A percentile compares a stretch with the other conserved stretches of the same genome.
phyloP scores from a whole-genome alignment of 2,797 vertebrate genomes.

The Phalanger gymnotis region DNA sequence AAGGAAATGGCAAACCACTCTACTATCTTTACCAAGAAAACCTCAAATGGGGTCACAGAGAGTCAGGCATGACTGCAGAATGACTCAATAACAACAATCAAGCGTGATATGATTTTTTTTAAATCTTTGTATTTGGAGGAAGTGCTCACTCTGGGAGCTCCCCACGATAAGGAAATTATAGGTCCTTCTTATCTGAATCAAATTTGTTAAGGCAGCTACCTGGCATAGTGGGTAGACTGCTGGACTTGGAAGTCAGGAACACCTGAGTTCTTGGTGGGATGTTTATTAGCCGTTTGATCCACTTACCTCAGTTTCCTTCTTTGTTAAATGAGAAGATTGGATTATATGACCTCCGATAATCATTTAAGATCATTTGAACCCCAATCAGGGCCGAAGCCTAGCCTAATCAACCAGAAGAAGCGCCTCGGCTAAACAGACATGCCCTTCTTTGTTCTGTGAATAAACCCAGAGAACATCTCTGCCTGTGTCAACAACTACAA shows the following conservation, averaged over 20 bases:
- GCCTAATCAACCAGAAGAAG: too few species aligned
- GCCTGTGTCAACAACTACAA: too few species aligned
- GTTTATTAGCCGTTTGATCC: too few species aligned
- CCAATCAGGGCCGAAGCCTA: too few species aligned
- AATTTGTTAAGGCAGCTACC: not conserved
- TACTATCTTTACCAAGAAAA: not conserved
- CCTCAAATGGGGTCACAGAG: not conserved
- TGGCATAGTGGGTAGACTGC: not conserved
- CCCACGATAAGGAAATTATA: not conserved
- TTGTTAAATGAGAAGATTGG: too few species aligned
- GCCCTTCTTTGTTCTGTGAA: too few species aligned
- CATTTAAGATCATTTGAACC: too few species aligned
- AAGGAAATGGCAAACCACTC: not conserved
- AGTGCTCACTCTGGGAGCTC: not conserved
- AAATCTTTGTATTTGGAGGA: not conserved
- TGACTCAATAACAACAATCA: not conserved
- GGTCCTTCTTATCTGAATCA: not conserved
- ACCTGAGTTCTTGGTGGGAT: not conserved
- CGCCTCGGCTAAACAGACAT: too few species aligned
- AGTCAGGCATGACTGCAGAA: not conserved
- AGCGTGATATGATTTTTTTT: not conserved
- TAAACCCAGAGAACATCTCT: too few species aligned
- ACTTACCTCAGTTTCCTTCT: too few species aligned
- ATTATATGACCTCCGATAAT: too few species aligned
- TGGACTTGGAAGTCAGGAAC: not conserved